Evolutionary conservation across 2,888 invertebrate species (phyloP).

Genomic region (Leucophenga montana): DNA sequence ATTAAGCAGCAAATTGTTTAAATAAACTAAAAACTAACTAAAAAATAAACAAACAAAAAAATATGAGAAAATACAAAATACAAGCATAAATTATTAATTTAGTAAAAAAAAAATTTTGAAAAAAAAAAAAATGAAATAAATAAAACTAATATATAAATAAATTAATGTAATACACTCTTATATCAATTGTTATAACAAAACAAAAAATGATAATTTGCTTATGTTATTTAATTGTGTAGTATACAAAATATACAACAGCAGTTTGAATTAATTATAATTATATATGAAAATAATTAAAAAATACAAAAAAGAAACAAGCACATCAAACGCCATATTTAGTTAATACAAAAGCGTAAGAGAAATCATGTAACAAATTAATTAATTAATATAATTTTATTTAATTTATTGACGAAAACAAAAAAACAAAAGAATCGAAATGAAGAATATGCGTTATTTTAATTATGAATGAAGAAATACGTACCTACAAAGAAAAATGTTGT

Average conservation of each 20-base stretch:
- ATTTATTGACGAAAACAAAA: neutral
- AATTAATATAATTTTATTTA: neutral
- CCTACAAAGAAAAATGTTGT: neutral
- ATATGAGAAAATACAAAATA: slow-evolving; percentile 5
- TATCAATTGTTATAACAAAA: slow-evolving; percentile 55
- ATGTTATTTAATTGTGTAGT: slow-evolving; percentile 21
- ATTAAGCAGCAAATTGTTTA: slow-evolving; percentile 40
- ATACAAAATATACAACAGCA: neutral
- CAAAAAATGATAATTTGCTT: neutral
- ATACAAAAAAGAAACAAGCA: neutral
- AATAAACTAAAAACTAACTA: slow-evolving; percentile 28
- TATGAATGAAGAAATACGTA: no score
- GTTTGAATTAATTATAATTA: neutral
- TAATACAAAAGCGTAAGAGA: slow-evolving; percentile 9
- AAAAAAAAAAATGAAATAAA: slow-evolving; percentile 40
- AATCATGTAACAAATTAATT: slow-evolving; percentile 2
- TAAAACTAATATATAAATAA: no score
- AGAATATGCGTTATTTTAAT: neutral
- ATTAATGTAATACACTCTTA: slow-evolving; percentile 4
- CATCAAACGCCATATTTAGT: slow-evolving; percentile 26
- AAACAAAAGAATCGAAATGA: neutral
- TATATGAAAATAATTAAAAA: neutral
- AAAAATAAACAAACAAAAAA: slow-evolving; percentile 16
- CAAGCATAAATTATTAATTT: neutral
- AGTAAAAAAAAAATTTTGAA: no score